Evolutionary conservation across 1,140 invertebrate species (phyloP).

Genomic region (Steinernema feltiae): DNA sequence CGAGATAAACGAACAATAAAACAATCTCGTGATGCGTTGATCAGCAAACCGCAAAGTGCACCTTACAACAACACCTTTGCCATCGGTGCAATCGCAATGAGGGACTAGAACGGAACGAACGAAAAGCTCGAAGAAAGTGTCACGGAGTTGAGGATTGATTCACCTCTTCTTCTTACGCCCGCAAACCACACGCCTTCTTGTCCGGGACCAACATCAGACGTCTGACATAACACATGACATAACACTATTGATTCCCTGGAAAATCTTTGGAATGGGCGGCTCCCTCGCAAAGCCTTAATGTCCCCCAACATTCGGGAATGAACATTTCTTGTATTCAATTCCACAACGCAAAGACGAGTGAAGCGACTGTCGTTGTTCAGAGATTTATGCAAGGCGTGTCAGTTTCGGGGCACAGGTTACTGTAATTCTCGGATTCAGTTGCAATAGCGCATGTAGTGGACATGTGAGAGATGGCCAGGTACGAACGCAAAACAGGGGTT

Average conservation of each 20-base stretch:
- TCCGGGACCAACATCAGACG: slow-evolving; percentile 10
- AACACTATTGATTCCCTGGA: background rate
- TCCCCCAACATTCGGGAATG: background rate
- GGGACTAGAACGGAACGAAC: background rate
- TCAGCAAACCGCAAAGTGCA: too few species aligned
- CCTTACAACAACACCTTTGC: too few species aligned
- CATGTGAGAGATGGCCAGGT: background rate
- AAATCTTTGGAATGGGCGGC: slow-evolving; percentile 3
- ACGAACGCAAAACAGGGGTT: too few species aligned
- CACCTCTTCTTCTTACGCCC: background rate
- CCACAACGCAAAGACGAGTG: background rate
- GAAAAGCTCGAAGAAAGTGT: background rate
- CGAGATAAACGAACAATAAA: background rate
- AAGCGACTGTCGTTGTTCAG: background rate
- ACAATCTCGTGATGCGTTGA: too few species aligned
- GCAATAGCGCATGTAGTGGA: background rate
- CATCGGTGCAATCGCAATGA: background rate
- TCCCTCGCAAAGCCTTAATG: background rate
- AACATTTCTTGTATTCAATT: background rate
- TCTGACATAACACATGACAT: slow-evolving; percentile 15
- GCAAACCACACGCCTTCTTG: background rate
- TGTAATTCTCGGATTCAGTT: background rate
- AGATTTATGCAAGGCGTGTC: background rate
- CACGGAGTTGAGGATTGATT: background rate
- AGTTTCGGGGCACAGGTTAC: background rate